phyloP scores from a whole-genome alignment of 1,140 invertebrate genomes.

The Archivesica marissinica region DNA sequence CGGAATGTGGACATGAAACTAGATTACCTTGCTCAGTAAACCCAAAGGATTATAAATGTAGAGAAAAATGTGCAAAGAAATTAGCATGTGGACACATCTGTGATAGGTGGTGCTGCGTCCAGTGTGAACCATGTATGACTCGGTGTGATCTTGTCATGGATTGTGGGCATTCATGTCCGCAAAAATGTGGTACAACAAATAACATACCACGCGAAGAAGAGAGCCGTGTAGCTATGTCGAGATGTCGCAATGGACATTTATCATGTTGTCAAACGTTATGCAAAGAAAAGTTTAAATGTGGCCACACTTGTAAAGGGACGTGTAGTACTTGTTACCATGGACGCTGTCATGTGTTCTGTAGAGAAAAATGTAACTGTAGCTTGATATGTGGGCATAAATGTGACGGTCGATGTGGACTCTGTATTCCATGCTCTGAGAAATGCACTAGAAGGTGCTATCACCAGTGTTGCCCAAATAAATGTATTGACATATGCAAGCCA shows the following conservation, averaged over 20 bases:
- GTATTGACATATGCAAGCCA: constrained; percentile 86
- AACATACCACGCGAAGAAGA: background rate
- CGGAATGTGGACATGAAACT: constrained; percentile 64
- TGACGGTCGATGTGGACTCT: constrained; percentile 78
- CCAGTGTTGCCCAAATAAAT: constrained; percentile 85
- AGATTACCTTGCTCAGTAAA: constrained; percentile 62
- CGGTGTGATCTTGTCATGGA: background rate
- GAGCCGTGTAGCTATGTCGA: background rate
- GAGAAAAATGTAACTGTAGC: constrained; percentile 73
- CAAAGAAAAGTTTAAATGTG: constrained; percentile 66
- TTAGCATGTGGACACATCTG: constrained; percentile 80
- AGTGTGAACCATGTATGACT: background rate
- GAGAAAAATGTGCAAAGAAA: constrained; percentile 65
- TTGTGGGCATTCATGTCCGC: background rate
- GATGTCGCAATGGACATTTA: constrained; percentile 6
- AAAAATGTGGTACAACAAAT: background rate
- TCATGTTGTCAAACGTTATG: constrained; percentile 55
- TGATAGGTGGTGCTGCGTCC: constrained; percentile 68
- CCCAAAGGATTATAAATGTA: constrained; percentile 63
- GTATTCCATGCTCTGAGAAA: constrained; percentile 86
- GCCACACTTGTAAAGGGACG: constrained; percentile 71
- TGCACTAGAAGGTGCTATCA: constrained; percentile 87
- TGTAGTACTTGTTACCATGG: constrained; percentile 85
- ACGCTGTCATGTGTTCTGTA: constrained; percentile 86
- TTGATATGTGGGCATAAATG: constrained; percentile 83